These are phyloP conservation scores for Tympanuchus pallidicinctus DNA, from an alignment of 2,113 vertebrate species.

Conservation along the genomic window DNA sequence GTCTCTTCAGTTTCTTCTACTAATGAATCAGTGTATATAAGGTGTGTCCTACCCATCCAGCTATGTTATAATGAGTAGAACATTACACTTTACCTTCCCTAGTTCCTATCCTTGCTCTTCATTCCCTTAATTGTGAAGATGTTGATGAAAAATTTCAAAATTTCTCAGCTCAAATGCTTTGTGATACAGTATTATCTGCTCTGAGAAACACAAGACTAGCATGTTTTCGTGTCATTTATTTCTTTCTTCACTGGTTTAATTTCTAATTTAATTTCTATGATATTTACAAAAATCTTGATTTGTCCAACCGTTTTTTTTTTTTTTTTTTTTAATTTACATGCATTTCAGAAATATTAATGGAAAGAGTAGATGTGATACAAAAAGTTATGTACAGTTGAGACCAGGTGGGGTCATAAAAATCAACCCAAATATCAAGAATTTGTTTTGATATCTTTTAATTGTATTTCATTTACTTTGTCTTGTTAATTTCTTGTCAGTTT, in stretches of 20 bases:
- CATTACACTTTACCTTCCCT: not conserved
- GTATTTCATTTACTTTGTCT: not conserved
- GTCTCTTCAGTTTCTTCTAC: not conserved
- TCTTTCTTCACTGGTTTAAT: not conserved
- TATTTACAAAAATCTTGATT: not conserved
- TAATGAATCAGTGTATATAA: not conserved
- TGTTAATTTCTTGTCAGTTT: not conserved
- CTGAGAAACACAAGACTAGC: not conserved
- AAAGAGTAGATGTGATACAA: not conserved
- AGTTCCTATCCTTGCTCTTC: not conserved
- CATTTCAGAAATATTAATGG: not conserved
- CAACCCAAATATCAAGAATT: not conserved
- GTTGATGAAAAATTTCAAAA: not conserved
- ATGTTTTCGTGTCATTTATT: not conserved
- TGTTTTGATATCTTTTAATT: not conserved
- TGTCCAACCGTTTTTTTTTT: not conserved
- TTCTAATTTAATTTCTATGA: not conserved
- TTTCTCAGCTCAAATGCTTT: not conserved
- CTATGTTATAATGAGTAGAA: not conserved
- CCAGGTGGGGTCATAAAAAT: not conserved
- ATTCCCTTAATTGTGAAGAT: not conserved
- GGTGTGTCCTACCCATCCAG: not conserved
- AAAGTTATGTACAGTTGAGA: not conserved
- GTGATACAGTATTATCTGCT: not conserved
- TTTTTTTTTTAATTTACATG: not conserved